Evolutionary conservation across 2,113 vertebrate species (phyloP).

Genomic region (Lepus europaeus): DNA sequence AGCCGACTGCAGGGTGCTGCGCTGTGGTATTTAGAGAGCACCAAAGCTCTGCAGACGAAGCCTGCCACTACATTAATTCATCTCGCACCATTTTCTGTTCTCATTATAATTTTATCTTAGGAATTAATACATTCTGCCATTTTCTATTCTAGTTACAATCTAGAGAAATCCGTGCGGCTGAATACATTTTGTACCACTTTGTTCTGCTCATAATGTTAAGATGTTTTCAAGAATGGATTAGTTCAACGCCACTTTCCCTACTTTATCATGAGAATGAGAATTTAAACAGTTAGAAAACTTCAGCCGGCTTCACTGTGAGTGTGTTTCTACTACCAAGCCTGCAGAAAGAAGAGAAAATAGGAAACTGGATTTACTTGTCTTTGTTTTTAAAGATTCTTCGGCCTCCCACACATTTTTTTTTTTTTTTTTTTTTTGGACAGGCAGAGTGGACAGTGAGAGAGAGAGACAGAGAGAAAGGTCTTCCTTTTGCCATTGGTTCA

Average conservation of each 20-base stretch:
- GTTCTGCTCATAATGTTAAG: conserved; percentile 86
- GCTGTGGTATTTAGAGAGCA: conserved; percentile 67
- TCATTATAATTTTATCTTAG: conserved; percentile 87
- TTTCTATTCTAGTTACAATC: conserved; percentile 87
- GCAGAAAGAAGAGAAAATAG: conserved; percentile 69
- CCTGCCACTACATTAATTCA: conserved; percentile 81
- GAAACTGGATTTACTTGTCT: conserved; percentile 43
- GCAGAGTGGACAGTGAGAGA: too few species aligned
- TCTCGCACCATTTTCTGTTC: conserved; percentile 78
- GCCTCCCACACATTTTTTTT: conserved; percentile 39
- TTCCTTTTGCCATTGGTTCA: too few species aligned
- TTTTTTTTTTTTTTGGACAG: not conserved
- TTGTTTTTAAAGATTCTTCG: conserved; percentile 70
- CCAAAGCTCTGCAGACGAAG: conserved; percentile 61
- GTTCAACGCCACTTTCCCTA: conserved; percentile 84
- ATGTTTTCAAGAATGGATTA: conserved; percentile 86
- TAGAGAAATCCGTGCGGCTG: conserved; percentile 84
- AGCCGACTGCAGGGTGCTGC: conserved; percentile 51
- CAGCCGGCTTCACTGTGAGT: conserved; percentile 32
- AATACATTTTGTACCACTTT: conserved; percentile 87
- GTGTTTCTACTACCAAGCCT: conserved; percentile 61
- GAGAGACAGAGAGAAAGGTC: too few species aligned
- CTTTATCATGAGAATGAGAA: conserved; percentile 83
- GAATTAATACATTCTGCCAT: conserved; percentile 86
- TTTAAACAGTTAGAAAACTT: conserved; percentile 81